A percentile compares a stretch with the other conserved stretches of the same genome.
Evolutionary conservation across 23 tunicate genomes (phyloP).

Genomic region (Ciona savignyi): DNA sequence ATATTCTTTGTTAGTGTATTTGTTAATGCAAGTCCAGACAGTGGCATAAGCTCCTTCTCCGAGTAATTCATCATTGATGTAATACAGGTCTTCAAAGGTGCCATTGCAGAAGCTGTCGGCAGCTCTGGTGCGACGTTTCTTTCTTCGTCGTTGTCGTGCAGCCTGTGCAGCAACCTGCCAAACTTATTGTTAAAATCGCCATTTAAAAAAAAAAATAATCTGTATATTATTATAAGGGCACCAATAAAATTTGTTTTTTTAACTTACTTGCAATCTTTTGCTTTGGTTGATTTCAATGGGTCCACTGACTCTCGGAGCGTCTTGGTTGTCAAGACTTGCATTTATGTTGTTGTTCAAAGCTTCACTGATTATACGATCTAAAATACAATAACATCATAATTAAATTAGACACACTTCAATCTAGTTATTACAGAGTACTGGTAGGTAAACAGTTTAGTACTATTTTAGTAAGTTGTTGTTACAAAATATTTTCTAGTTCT

Average conservation of each 20-base stretch:
- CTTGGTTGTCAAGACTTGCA: conserved; percentile 14
- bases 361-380: not conserved
- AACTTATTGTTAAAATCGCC: not conserved
- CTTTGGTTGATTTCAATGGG: conserved; percentile 78
- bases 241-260: not conserved
- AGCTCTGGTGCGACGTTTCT: conserved; percentile 87
- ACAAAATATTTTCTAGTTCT: too few species aligned
- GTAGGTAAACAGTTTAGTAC: too few species aligned
- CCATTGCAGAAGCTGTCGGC: conserved; percentile 94
- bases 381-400: not conserved
- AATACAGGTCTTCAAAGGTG: conserved; percentile 87
- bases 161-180: conserved; percentile 64
- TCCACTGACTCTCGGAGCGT: conserved; percentile 31
- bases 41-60: conserved; percentile 99
- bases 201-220: not conserved
- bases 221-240: not conserved
- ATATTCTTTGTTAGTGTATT: conserved; percentile 85
- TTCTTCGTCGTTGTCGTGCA: conserved; percentile 80
- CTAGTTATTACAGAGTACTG: too few species aligned
- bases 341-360: conserved; percentile 14
- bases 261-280: conserved; percentile 48
- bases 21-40: conserved; percentile 92
- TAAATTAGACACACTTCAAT: not conserved
- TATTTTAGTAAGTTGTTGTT: too few species aligned
- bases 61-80: conserved; percentile 57